Percentiles rank a stretch among this genome's conserved stretches.
These are phyloP conservation scores for Timema cristinae DNA, from an alignment of 2,888 invertebrate genomes.

Conservation along the genomic window DNA sequence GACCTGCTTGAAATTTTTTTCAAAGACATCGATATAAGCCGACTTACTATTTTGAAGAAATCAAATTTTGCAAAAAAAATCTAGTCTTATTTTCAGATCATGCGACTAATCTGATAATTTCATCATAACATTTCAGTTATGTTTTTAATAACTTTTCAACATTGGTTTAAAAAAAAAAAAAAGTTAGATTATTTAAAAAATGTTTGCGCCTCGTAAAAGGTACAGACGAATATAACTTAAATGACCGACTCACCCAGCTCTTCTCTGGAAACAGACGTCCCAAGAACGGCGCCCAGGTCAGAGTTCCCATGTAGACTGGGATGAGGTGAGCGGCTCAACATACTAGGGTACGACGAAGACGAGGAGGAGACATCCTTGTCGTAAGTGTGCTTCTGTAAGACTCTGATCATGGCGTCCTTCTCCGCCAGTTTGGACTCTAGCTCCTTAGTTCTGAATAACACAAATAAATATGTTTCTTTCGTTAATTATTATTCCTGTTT, in stretches of 20 bases:
- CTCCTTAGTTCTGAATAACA: constrained; percentile 63
- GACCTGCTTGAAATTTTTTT: too few relatives aligned
- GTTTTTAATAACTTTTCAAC: too few relatives aligned
- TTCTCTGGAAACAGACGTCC: constrained; percentile 47
- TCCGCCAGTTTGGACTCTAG: constrained; percentile 84
- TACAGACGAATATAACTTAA: too few relatives aligned
- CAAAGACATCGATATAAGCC: too few relatives aligned
- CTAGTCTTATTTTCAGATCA: too few relatives aligned
- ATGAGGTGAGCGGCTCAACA: constrained; percentile 48
- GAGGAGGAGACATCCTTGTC: constrained; percentile 61
- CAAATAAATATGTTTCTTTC: too few relatives aligned
- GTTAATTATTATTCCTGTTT: too few relatives aligned
- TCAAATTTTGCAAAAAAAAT: too few relatives aligned
- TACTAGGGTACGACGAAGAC: constrained; percentile 42
- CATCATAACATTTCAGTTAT: too few relatives aligned
- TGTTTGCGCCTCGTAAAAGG: constrained; percentile 40
- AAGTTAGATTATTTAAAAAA: not conserved
- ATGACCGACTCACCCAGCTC: constrained; percentile 43
- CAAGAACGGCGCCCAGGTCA: constrained; percentile 48
- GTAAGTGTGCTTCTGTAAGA: constrained; percentile 74
- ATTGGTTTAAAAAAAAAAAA: too few relatives aligned
- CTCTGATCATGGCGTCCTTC: constrained; percentile 85
- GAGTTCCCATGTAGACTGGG: constrained; percentile 47
- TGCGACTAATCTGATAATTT: too few relatives aligned
- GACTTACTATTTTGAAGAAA: too few relatives aligned